Conservation (phyloP, 2,797 vertebrate genomes). For the Protosalanx chinensis region DNA sequence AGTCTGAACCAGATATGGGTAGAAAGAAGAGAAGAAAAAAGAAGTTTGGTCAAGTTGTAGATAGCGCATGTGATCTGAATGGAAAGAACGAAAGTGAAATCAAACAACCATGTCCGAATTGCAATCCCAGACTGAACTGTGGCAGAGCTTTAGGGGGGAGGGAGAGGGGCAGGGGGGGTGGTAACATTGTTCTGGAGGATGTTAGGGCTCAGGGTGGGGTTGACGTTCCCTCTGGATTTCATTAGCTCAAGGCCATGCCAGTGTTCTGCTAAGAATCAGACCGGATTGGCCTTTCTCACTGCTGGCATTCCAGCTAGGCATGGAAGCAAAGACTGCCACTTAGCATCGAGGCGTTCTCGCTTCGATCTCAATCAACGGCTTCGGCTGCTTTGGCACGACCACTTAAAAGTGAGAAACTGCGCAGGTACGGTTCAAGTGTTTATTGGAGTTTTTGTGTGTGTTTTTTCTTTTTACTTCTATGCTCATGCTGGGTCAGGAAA, state of each 20-base stretch:
- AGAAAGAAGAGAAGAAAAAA: constrained; percentile 23
- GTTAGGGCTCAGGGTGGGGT: constrained; percentile 7
- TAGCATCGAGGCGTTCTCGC: constrained; percentile 17
- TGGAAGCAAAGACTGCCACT: constrained; percentile 6
- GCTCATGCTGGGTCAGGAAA: constrained; percentile 1
- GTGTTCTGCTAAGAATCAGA: constrained; percentile 41
- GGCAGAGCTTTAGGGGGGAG: constrained; percentile 29
- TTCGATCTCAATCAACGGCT: constrained; percentile 10
- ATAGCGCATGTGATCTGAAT: constrained; percentile 42
- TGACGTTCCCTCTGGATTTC: constrained; percentile 51
- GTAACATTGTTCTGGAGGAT: constrained; percentile 39
- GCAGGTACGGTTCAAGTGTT: not conserved
- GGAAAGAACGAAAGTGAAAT: constrained; percentile 42
- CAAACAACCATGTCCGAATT: constrained; percentile 48
- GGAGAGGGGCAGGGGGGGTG: constrained; percentile 36
- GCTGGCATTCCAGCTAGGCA: constrained; percentile 7
- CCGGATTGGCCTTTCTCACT: constrained; percentile 21
- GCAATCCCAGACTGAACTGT: constrained; percentile 46
- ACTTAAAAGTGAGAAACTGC: constrained; percentile 26
- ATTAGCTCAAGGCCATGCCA: constrained; percentile 39
- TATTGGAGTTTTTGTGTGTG: no score
- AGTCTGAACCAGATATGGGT: constrained; percentile 43
- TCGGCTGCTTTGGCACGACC: constrained; percentile 1
- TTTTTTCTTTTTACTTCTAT: no score
- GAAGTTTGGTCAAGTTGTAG: constrained; percentile 34